A percentile compares a stretch with the other conserved stretches of the same genome.
Evolutionary conservation across 1,140 invertebrate genomes (phyloP).

Genomic region (Lamellibrachia luymesi): DNA sequence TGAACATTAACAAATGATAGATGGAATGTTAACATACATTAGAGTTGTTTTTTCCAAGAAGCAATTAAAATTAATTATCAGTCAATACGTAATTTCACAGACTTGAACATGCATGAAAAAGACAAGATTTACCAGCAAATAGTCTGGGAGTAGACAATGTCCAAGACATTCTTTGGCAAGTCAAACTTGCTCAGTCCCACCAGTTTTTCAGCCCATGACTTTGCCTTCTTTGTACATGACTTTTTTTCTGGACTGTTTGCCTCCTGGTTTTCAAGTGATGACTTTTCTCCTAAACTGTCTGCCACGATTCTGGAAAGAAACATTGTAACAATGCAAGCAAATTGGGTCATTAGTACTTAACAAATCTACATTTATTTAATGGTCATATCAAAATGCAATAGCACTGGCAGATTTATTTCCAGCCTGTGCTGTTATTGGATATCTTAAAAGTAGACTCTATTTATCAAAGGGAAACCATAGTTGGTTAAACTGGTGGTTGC

Average conservation of each 20-base stretch:
- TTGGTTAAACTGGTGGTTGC: too few relatives aligned
- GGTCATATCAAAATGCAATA: not conserved
- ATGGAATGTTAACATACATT: not conserved
- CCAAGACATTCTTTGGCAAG: conserved; percentile 21
- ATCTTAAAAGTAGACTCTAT: too few relatives aligned
- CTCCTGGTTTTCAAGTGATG: not conserved
- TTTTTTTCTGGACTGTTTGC: not conserved
- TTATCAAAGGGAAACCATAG: too few relatives aligned
- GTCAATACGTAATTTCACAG: not conserved
- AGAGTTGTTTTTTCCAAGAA: not conserved
- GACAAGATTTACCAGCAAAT: conserved; percentile 17
- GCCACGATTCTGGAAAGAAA: not conserved
- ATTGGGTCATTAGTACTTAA: not conserved
- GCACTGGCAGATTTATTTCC: too few relatives aligned
- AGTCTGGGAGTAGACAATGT: conserved; percentile 22
- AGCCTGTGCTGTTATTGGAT: too few relatives aligned
- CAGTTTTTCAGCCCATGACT: not conserved
- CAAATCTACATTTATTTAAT: not conserved
- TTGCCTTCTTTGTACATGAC: not conserved
- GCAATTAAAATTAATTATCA: not conserved
- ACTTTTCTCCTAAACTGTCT: not conserved
- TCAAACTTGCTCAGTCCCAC: not conserved
- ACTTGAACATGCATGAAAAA: not conserved
- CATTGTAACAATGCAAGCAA: not conserved
- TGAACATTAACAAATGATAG: not conserved